Evolutionary conservation across 2,797 vertebrate species (phyloP).

Genomic region (Phoebastria nigripes): DNA sequence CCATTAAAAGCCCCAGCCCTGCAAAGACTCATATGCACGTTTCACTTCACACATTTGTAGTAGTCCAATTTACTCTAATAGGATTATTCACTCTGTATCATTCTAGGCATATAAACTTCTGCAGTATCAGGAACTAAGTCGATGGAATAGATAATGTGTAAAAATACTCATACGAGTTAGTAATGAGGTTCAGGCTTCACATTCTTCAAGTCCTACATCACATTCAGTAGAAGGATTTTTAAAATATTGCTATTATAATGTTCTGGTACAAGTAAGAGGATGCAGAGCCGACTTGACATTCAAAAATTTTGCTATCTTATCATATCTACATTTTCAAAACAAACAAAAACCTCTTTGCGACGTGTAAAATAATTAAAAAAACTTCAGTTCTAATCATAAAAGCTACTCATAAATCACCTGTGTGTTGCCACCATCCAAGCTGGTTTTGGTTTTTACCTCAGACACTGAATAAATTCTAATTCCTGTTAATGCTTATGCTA

Average conservation of each 20-base stretch:
- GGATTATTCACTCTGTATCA: conserved; percentile 47
- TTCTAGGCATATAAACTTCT: conserved; percentile 2
- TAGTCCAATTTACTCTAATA: conserved; percentile 28
- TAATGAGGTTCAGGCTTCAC: not conserved
- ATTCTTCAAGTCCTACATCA: not conserved
- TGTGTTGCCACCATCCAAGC: not conserved
- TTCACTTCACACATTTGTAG: conserved; percentile 45
- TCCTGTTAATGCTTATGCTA: conserved; percentile 16
- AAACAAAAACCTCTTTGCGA: not conserved
- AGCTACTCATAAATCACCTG: conserved; percentile 3
- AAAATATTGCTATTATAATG: not conserved
- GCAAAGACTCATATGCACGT: not conserved
- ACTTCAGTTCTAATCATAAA: conserved; percentile 19
- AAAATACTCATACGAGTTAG: conserved; percentile 10
- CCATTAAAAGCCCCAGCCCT: not conserved
- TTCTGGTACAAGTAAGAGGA: not conserved
- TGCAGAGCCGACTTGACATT: not conserved
- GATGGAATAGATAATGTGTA: conserved; percentile 34
- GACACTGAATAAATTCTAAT: conserved; percentile 39
- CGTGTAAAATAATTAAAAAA: not conserved
- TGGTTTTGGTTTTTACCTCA: conserved; percentile 18
- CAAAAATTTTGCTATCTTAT: not conserved
- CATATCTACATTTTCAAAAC: not conserved
- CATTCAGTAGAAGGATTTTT: not conserved
- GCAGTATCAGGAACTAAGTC: conserved; percentile 5